These are phyloP conservation scores for Ectemnius lituratus DNA, from an alignment of 2,888 invertebrate species.

Conservation along the genomic window DNA sequence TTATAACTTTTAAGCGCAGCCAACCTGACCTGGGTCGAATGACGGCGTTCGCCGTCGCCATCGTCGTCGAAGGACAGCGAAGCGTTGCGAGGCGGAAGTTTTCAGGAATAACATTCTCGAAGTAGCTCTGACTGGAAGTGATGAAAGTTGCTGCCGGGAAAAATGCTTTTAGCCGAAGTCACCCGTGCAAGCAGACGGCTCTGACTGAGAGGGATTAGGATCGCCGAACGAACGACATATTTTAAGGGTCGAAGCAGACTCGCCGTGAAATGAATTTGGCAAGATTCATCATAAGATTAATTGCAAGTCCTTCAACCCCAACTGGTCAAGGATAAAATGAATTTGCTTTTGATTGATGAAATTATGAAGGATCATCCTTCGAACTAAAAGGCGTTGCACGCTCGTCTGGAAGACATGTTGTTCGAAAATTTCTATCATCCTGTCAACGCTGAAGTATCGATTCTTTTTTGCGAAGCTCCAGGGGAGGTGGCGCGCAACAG, in stretches of 20 bases:
- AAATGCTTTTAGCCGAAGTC: conserved; percentile 10
- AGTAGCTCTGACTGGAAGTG: conserved; percentile 3
- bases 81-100: conserved; percentile 6
- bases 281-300: conserved; percentile 12
- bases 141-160: conserved; percentile 1
- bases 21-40: conserved; percentile 23
- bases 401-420: neutral
- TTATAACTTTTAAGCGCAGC: conserved; percentile 43
- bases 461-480: conserved; percentile 28
- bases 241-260: neutral
- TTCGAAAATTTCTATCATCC: conserved; percentile 42
- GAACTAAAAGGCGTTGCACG: too few relatives aligned
- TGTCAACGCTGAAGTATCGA: conserved; percentile 41
- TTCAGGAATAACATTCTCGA: conserved; percentile 7
- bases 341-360: too few relatives aligned
- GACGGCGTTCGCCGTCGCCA: neutral
- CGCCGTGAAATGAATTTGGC: neutral
- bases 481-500: conserved; percentile 41
- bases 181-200: neutral
- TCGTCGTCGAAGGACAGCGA: conserved; percentile 20
- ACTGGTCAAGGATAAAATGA: too few relatives aligned
- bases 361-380: too few relatives aligned
- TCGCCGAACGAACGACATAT: neutral
- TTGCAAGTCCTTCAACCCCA: conserved; percentile 3
- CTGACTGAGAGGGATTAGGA: neutral